A percentile compares a stretch with the other conserved stretches of the same genome.
These are phyloP conservation scores for Diphyllodes magnificus DNA, from an alignment of 2,113 vertebrate genomes.

Conservation along the genomic window DNA sequence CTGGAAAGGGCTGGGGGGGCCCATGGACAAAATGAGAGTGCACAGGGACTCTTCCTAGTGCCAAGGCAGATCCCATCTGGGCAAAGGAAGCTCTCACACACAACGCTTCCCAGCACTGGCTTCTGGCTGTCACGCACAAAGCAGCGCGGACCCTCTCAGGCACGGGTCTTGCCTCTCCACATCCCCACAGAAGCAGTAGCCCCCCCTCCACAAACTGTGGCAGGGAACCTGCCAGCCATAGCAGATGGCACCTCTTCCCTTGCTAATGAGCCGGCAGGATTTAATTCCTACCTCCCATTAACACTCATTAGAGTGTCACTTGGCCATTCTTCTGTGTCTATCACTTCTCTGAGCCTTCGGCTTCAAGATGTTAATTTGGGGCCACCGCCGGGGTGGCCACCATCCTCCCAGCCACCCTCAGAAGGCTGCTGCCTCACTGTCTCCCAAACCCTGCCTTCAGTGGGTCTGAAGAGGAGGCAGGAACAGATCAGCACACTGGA, in stretches of 20 bases:
- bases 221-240: neutral
- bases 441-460: neutral
- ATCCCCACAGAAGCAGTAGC: neutral
- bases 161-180: neutral
- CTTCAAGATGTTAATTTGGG: neutral
- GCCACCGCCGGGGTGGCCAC: neutral
- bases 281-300: slow-evolving; percentile 29
- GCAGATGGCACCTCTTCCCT: slow-evolving; percentile 41
- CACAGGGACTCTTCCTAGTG: neutral
- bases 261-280: slow-evolving; percentile 23
- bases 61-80: rapidly evolving
- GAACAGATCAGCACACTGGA: neutral
- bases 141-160: neutral
- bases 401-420: neutral
- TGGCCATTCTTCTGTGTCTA: neutral
- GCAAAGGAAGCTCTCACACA: rapidly evolving
- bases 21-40: neutral
- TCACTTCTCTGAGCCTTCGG: neutral
- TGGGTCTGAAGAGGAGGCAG: neutral
- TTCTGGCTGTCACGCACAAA: neutral
- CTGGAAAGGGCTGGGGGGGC: neutral
- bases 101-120: rapidly evolving
- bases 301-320: slow-evolving; percentile 18
- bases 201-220: neutral
- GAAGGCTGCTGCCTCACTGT: neutral